These are phyloP conservation scores for Cavia aperea DNA, from an alignment of 2,113 vertebrate genomes.

Conservation along the genomic window DNA sequence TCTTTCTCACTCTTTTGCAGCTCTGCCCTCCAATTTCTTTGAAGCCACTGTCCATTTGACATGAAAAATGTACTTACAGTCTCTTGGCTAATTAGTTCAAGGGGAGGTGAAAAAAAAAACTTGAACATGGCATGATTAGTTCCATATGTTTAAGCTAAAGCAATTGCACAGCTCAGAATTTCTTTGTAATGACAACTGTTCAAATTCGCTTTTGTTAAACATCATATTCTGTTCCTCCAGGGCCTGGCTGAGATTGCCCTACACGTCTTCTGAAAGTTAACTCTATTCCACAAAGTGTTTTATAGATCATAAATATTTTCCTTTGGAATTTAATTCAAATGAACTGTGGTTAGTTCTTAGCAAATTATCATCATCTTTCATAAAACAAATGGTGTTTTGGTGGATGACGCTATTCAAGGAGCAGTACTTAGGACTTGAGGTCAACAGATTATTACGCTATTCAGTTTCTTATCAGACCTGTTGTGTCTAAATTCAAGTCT, in stretches of 20 bases:
- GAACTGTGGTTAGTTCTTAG: not conserved
- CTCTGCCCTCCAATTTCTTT: slow-evolving; percentile 59
- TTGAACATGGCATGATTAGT: slow-evolving; percentile 58
- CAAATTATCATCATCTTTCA: not conserved
- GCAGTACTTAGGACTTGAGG: not conserved
- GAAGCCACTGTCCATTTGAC: slow-evolving; percentile 67
- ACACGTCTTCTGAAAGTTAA: slow-evolving; percentile 27
- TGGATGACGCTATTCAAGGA: not conserved
- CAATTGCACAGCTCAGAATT: slow-evolving; percentile 44
- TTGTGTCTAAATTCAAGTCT: not conserved
- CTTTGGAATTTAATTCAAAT: not conserved
- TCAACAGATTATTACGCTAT: not conserved
- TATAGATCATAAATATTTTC: not conserved
- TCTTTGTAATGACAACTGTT: slow-evolving; percentile 57
- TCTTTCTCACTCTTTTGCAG: slow-evolving; percentile 55
- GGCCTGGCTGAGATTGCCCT: slow-evolving; percentile 4
- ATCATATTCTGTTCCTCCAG: not conserved
- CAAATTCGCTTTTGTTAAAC: slow-evolving; percentile 49
- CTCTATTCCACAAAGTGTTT: not conserved
- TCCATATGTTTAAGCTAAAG: slow-evolving; percentile 66
- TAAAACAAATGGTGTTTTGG: not conserved
- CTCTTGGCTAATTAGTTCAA: slow-evolving; percentile 67
- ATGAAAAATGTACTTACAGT: slow-evolving; percentile 70
- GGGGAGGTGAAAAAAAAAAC: slow-evolving; percentile 58
- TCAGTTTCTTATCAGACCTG: not conserved